A percentile compares a stretch with the other conserved stretches of the same genome.
These are phyloP conservation scores for Sarcophilus harrisii DNA, from an alignment of 2,797 vertebrate genomes.

Conservation along the genomic window DNA sequence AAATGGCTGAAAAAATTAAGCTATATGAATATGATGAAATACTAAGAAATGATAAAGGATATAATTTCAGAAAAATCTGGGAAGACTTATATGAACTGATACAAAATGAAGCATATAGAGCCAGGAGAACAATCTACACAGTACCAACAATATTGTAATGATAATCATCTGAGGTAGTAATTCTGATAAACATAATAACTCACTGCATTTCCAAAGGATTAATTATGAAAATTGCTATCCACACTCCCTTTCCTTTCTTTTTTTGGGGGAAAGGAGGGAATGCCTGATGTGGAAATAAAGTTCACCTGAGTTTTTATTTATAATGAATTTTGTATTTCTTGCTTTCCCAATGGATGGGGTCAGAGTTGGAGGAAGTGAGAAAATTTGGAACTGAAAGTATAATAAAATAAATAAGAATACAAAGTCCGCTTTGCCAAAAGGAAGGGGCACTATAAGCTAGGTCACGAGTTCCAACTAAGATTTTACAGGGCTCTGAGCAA, in stretches of 20 bases:
- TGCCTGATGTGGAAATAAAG: neutral
- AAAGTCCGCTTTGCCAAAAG: neutral
- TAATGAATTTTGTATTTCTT: neutral
- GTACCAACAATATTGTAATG: neutral
- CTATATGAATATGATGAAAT: neutral
- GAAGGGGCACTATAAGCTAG: neutral
- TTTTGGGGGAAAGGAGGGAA: neutral
- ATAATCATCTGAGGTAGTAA: neutral
- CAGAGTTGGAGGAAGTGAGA: neutral
- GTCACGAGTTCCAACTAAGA: neutral
- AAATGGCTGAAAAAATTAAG: neutral
- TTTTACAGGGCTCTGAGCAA: neutral
- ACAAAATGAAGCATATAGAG: neutral
- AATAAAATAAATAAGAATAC: neutral
- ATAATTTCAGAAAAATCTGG: neutral
- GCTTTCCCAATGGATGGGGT: neutral
- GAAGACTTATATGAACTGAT: neutral
- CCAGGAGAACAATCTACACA: neutral
- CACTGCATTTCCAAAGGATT: neutral
- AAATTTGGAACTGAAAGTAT: neutral
- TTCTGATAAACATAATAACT: neutral
- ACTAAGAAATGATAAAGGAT: neutral
- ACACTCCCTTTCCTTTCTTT: fast-evolving
- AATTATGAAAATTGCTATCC: neutral
- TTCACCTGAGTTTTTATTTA: neutral